Evolutionary conservation across 1,140 invertebrate genomes (phyloP).

Genomic region (Hylaeus anthracinus): DNA sequence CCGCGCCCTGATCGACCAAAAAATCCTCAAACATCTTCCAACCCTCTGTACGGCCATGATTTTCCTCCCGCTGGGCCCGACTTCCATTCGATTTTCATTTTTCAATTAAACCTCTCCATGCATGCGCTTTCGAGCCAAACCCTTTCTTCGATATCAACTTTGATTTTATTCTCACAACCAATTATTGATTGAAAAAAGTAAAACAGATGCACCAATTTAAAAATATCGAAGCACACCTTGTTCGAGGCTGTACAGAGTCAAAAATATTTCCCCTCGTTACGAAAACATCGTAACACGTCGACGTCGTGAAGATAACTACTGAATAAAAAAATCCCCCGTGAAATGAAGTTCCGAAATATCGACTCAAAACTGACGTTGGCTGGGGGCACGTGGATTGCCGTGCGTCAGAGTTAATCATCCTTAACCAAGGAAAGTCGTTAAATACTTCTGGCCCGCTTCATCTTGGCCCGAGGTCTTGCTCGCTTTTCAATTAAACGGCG

Average conservation of each 20-base stretch:
- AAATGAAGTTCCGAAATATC: background rate
- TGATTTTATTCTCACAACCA: no score
- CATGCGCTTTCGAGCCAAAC: background rate
- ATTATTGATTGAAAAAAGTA: no score
- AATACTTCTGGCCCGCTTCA: constrained; percentile 36
- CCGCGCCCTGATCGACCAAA: constrained; percentile 44
- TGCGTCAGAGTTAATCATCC: constrained; percentile 37
- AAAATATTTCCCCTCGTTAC: no score
- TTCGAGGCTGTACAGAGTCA: no score
- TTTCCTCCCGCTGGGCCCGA: background rate
- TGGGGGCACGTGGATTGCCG: constrained; percentile 1
- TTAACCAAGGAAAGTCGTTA: constrained; percentile 47
- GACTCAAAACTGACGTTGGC: background rate
- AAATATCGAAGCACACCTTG: no score
- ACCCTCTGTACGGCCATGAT: background rate
- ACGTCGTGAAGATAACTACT: background rate
- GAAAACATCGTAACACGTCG: no score
- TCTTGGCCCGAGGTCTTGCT: constrained; percentile 26
- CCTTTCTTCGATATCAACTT: background rate
- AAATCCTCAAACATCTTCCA: constrained; percentile 51
- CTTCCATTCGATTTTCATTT: constrained; percentile 17
- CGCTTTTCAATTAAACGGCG: constrained; percentile 58
- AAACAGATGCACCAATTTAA: no score
- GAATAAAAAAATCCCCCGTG: no score
- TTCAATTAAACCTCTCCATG: constrained; percentile 49